These are phyloP conservation scores for Thunnus maccoyii DNA, from an alignment of 2,113 vertebrate species.

Conservation along the genomic window DNA sequence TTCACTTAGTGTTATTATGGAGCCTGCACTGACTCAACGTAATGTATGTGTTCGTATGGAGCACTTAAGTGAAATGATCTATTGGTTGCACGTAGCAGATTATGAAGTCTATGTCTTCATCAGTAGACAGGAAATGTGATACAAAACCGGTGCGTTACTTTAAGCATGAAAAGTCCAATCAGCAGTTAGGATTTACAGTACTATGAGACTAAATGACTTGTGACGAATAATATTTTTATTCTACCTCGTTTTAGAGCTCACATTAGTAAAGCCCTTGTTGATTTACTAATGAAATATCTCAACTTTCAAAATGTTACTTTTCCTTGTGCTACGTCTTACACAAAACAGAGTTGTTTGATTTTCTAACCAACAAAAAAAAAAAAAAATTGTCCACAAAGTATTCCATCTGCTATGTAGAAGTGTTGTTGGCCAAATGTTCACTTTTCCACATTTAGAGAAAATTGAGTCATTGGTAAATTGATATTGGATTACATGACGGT, in stretches of 20 bases:
- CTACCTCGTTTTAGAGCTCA: constrained; percentile 1
- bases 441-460: constrained; percentile 26
- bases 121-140: neutral
- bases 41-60: neutral
- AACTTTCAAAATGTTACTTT: neutral
- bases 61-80: neutral
- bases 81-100: constrained; percentile 1
- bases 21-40: neutral
- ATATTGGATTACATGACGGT: constrained; percentile 46
- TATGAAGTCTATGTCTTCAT: neutral
- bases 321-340: neutral
- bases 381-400: constrained; percentile 5
- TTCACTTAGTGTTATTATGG: constrained; percentile 9
- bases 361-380: constrained; percentile 13
- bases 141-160: neutral
- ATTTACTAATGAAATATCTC: constrained; percentile 20
- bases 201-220: constrained; percentile 20
- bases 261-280: neutral
- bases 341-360: constrained; percentile 8
- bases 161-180: constrained; percentile 11
- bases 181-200: constrained; percentile 6
- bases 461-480: constrained; percentile 19
- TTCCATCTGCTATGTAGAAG: neutral
- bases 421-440: constrained; percentile 29
- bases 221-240: constrained; percentile 31